Conservation (phyloP, 2,113 vertebrate species). For the Pandion haliaetus region DNA sequence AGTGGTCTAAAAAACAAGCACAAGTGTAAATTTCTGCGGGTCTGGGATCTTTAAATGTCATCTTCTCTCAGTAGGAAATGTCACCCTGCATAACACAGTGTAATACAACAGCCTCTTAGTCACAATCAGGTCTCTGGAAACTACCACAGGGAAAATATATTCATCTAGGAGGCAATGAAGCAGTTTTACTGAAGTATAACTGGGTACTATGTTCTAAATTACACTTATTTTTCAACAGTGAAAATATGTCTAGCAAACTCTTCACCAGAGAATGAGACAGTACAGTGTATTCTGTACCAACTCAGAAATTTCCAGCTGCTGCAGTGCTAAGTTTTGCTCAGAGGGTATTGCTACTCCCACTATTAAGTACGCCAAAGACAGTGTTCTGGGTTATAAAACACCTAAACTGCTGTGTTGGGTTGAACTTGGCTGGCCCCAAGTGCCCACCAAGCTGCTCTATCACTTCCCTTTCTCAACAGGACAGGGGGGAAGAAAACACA, state of each 20-base stretch:
- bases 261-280: not conserved
- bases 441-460: not conserved
- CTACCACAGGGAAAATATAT: not conserved
- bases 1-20: not conserved
- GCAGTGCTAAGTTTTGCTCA: not conserved
- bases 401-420: not conserved
- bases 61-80: not conserved
- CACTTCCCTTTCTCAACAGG: not conserved
- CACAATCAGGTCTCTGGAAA: slow-evolving; percentile 35
- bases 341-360: not conserved
- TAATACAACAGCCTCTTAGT: not conserved
- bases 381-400: not conserved
- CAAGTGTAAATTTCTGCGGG: not conserved
- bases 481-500: not conserved
- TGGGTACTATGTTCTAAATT: not conserved
- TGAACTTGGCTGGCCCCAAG: not conserved
- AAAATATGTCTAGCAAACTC: not conserved
- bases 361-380: not conserved
- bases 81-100: not conserved
- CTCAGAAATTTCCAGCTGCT: fast-evolving
- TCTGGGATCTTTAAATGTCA: slow-evolving; percentile 15
- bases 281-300: not conserved
- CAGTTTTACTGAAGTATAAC: not conserved
- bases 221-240: not conserved
- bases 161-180: slow-evolving; percentile 9